Percentiles rank a stretch among this genome's conserved stretches.
Conservation (phyloP, 2,888 invertebrate genomes). For the Amiota mariae region DNA sequence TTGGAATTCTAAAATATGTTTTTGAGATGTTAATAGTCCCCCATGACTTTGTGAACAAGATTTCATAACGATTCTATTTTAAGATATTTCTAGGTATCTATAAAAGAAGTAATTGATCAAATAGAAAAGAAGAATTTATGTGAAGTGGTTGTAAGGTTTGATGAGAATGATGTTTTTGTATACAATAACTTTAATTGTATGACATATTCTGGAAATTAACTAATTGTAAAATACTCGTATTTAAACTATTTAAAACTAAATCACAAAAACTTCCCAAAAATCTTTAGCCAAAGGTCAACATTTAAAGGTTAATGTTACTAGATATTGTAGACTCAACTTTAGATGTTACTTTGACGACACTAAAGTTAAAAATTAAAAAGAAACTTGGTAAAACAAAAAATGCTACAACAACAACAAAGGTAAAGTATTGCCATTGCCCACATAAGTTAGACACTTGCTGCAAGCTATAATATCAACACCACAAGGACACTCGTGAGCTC, state of each 20-base stretch:
- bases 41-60: too few species aligned
- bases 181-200: too few species aligned
- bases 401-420: not conserved
- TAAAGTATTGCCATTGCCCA: not conserved
- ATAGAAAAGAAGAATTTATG: too few species aligned
- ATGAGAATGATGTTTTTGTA: too few species aligned
- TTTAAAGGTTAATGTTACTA: constrained; percentile 26
- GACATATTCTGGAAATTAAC: too few species aligned
- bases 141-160: too few species aligned
- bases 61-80: too few species aligned
- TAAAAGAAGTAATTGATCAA: too few species aligned
- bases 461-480: constrained; percentile 6
- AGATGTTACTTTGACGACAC: constrained; percentile 4
- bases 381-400: not conserved
- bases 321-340: not conserved
- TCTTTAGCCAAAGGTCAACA: constrained; percentile 6
- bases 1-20: too few species aligned
- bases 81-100: too few species aligned
- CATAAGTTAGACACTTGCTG: not conserved
- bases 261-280: not conserved
- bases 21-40: too few species aligned
- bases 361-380: not conserved
- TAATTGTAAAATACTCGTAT: not conserved
- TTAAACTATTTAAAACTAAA: not conserved
- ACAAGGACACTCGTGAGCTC: not conserved